Evolutionary conservation across 2,797 vertebrate genomes (phyloP).

Genomic region (Poecilia picta): DNA sequence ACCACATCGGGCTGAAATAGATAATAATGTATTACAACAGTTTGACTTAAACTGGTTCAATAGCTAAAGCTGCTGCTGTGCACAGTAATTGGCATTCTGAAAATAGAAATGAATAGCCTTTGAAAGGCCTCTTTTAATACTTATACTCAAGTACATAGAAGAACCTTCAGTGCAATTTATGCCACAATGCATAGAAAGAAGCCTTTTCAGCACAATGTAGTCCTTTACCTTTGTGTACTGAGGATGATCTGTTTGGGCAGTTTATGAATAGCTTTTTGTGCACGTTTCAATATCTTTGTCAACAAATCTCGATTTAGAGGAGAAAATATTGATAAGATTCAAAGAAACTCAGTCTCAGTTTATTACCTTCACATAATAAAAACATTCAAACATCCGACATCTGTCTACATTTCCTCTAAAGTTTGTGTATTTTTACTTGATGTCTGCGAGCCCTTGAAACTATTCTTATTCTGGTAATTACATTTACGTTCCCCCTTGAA

Average conservation of each 20-base stretch:
- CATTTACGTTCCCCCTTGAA: no score
- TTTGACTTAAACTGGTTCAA: conserved; percentile 74
- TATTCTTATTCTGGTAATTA: no score
- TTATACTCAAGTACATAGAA: conserved; percentile 42
- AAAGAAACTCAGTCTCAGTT: not conserved
- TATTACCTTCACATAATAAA: not conserved
- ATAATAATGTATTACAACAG: conserved; percentile 78
- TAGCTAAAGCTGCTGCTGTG: conserved; percentile 73
- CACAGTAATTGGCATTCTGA: conserved; percentile 68
- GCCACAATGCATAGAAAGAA: conserved; percentile 27
- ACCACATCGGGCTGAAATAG: conserved; percentile 65
- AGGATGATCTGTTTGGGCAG: conserved; percentile 24
- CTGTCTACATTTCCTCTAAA: not conserved
- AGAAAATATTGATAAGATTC: conserved; percentile 18
- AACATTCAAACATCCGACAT: not conserved
- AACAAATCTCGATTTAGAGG: conserved; percentile 13
- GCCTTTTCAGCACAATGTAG: conserved; percentile 17
- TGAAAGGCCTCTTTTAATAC: conserved; percentile 43
- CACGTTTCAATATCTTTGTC: conserved; percentile 22
- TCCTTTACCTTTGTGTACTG: conserved; percentile 38
- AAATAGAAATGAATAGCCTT: conserved; percentile 71
- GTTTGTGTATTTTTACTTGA: not conserved
- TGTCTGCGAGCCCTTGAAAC: not conserved
- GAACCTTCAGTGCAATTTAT: conserved; percentile 45
- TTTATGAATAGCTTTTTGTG: conserved; percentile 44